phyloP scores from a whole-genome alignment of 2,113 vertebrate genomes.

The Setophaga kirtlandii region DNA sequence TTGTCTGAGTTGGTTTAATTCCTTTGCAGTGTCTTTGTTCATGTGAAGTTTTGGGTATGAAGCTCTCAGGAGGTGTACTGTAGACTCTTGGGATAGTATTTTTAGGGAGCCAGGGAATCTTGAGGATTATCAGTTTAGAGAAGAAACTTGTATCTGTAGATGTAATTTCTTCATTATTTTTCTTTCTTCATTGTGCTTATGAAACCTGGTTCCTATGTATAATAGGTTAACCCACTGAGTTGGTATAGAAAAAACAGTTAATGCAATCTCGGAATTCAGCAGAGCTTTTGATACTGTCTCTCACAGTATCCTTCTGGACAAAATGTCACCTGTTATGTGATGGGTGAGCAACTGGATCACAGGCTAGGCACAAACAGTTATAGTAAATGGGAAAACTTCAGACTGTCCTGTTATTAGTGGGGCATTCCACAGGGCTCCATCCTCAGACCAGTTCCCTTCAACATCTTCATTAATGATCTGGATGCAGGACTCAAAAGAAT shows the following conservation, averaged over 20 bases:
- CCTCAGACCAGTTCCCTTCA: not conserved
- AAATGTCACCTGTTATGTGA: not conserved
- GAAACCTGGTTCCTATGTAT: no score
- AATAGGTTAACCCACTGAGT: not conserved
- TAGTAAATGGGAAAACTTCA: not conserved
- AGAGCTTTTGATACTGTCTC: not conserved
- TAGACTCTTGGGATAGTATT: not conserved
- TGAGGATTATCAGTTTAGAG: not conserved
- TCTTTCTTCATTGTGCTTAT: not conserved
- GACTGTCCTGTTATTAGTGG: not conserved
- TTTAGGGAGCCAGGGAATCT: not conserved
- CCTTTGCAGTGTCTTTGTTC: not conserved
- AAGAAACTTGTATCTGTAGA: not conserved
- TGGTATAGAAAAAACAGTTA: not conserved
- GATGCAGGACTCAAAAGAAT: not conserved
- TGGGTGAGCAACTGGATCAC: not conserved
- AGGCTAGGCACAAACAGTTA: not conserved
- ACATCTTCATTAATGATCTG: fast-evolving
- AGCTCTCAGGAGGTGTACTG: not conserved
- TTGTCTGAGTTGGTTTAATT: not conserved
- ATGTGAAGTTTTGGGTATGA: not conserved
- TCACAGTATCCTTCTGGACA: not conserved
- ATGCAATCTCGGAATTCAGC: not conserved
- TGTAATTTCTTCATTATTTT: not conserved
- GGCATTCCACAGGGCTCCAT: not conserved